Conservation (phyloP, 2,888 invertebrate species). For the Chloromyia formosa region DNA sequence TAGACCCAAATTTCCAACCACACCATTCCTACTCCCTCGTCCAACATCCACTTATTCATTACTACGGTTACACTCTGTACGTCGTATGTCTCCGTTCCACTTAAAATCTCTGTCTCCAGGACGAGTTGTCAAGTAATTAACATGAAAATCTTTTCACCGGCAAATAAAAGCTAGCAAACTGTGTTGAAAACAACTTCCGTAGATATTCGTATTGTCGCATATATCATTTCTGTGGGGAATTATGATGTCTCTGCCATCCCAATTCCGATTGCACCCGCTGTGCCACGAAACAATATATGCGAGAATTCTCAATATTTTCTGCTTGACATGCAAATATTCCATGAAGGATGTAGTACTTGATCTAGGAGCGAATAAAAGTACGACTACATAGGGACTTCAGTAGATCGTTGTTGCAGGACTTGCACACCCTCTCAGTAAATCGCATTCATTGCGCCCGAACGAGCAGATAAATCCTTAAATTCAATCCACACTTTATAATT, state of each 20-base stretch:
- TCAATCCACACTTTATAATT: conserved; percentile 3
- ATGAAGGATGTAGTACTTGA: background rate
- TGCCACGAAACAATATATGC: background rate
- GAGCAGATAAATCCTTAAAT: conserved; percentile 32
- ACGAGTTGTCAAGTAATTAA: conserved; percentile 1
- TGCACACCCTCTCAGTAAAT: conserved; percentile 19
- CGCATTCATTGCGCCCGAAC: conserved; percentile 26
- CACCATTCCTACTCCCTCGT: no score
- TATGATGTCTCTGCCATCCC: background rate
- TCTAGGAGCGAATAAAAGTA: background rate
- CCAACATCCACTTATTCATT: no score
- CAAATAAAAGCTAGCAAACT: background rate
- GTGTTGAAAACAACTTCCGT: no score
- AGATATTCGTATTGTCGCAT: background rate
- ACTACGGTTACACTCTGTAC: no score
- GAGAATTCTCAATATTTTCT: conserved; percentile 8
- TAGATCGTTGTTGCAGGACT: background rate
- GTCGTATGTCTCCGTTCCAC: background rate
- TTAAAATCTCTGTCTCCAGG: background rate
- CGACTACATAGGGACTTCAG: background rate
- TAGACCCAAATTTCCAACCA: no score
- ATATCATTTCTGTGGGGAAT: conserved; percentile 3
- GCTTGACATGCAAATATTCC: background rate
- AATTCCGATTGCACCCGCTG: background rate
- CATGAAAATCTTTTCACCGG: background rate